phyloP scores from a whole-genome alignment of 2,797 vertebrate genomes.

The Rhinogobio ventralis region DNA sequence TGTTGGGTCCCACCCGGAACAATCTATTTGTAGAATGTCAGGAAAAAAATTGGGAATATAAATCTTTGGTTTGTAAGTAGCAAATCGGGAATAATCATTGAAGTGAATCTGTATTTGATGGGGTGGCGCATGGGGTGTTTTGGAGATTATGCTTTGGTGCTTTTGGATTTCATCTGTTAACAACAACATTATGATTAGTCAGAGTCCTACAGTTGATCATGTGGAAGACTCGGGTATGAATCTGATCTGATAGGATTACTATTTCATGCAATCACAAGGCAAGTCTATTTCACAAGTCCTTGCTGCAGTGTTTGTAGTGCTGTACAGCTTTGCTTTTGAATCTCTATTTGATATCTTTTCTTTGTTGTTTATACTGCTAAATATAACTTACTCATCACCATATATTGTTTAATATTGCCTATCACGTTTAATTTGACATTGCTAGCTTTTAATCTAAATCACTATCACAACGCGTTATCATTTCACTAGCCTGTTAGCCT shows the following conservation, averaged over 20 bases:
- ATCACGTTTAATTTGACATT: too few species aligned
- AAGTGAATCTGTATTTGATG: slow-evolving; percentile 45
- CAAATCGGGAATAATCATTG: slow-evolving; percentile 52
- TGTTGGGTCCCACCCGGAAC: slow-evolving; percentile 67
- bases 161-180: slow-evolving; percentile 4
- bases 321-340: too few species aligned
- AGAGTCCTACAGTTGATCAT: not conserved
- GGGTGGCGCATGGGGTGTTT: slow-evolving; percentile 32
- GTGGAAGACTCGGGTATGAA: not conserved
- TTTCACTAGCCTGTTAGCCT: too few species aligned
- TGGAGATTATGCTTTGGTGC: not conserved
- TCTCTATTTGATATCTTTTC: too few species aligned
- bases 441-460: too few species aligned
- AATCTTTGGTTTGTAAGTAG: slow-evolving; percentile 66
- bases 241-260: not conserved
- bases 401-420: too few species aligned
- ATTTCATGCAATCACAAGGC: not conserved
- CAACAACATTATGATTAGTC: not conserved
- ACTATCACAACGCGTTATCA: too few species aligned
- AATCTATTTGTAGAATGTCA: slow-evolving; percentile 73
- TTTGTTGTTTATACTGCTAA: too few species aligned
- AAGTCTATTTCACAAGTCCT: too few species aligned
- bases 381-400: too few species aligned
- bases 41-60: slow-evolving; percentile 69
- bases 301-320: too few species aligned